Percentiles rank a stretch among this genome's conserved stretches.
Conservation (phyloP, 2,888 invertebrate species). For the Magallana nippona region DNA sequence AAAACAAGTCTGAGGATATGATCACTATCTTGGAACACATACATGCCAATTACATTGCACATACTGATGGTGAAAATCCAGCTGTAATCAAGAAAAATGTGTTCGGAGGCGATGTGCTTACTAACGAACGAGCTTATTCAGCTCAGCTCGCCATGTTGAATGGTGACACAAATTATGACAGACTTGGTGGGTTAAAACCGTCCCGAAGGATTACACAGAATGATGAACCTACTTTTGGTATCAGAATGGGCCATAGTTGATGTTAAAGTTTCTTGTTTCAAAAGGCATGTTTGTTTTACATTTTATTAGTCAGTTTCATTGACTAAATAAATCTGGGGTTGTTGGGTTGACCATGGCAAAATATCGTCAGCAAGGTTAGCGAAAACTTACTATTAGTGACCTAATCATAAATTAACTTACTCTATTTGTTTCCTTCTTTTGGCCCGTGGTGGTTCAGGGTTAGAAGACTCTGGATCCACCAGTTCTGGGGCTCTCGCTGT, state of each 20-base stretch:
- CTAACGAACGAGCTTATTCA: conserved; percentile 41
- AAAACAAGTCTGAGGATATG: conserved; percentile 39
- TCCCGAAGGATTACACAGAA: conserved; percentile 50
- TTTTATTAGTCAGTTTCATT: neutral
- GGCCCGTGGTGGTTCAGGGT: no score
- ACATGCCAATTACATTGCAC: conserved; percentile 27
- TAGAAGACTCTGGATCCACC: no score
- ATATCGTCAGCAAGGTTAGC: no score
- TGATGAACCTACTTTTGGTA: conserved; percentile 48
- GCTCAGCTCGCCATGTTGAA: conserved; percentile 51
- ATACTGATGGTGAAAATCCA: conserved; percentile 6
- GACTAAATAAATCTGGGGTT: neutral
- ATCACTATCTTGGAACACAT: conserved; percentile 39
- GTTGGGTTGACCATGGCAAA: neutral
- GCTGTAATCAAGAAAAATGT: conserved; percentile 6
- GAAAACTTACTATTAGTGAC: no score
- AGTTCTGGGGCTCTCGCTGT: no score
- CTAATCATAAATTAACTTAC: no score
- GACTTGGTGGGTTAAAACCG: conserved; percentile 47
- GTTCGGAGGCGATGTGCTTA: conserved; percentile 36
- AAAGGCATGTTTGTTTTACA: conserved; percentile 5
- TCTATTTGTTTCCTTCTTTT: no score
- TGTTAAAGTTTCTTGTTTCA: neutral
- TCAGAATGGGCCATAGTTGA: neutral
- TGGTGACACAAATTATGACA: conserved; percentile 41